phyloP scores from a whole-genome alignment of 2,113 vertebrate species.

The Nannospalax galili region DNA sequence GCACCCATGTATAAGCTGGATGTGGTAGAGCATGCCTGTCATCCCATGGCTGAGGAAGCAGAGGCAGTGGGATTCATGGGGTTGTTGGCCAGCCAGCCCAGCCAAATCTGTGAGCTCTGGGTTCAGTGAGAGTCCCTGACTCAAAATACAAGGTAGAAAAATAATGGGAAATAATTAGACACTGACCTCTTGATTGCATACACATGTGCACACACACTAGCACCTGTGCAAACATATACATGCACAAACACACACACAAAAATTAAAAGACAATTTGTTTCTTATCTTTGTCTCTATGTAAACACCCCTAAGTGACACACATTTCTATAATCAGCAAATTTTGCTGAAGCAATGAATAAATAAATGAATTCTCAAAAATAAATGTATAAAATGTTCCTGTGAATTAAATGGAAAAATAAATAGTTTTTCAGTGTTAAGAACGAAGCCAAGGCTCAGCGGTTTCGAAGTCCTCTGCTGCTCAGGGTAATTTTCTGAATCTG shows the following conservation, averaged over 20 bases:
- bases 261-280: neutral
- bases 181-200: neutral
- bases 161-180: no score
- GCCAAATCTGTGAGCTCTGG: neutral
- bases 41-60: no score
- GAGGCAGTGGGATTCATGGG: no score
- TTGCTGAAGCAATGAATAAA: constrained; percentile 12
- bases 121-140: neutral
- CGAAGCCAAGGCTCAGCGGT: neutral
- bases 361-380: neutral
- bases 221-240: no score
- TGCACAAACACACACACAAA: neutral
- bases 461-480: neutral
- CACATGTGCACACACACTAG: neutral
- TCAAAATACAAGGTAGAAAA: neutral
- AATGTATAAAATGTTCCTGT: neutral
- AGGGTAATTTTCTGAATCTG: constrained; percentile 37
- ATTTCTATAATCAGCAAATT: neutral
- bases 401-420: constrained; percentile 19
- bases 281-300: neutral
- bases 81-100: neutral
- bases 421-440: neutral
- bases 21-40: neutral
- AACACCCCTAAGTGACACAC: neutral
- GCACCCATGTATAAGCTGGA: no score